Conservation (phyloP, 2,797 vertebrate species). For the Girardinus metallicus region DNA sequence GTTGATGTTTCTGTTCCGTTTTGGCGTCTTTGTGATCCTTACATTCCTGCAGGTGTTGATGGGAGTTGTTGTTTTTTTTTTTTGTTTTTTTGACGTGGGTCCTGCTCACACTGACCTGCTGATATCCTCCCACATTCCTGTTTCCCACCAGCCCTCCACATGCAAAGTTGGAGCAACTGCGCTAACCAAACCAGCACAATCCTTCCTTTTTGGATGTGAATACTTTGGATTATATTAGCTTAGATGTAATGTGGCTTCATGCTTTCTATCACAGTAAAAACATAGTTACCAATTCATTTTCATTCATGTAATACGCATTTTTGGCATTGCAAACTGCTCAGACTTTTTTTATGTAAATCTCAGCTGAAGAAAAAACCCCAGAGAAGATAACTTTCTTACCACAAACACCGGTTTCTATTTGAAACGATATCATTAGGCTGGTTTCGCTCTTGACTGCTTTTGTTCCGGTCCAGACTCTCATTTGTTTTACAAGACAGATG, state of each 20-base stretch:
- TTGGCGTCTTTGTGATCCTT: neutral
- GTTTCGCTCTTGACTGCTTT: neutral
- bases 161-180: neutral
- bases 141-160: neutral
- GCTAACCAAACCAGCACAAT: neutral
- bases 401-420: constrained; percentile 4
- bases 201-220: constrained; percentile 14
- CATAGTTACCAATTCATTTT: neutral
- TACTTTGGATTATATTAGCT: neutral
- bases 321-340: neutral
- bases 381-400: neutral
- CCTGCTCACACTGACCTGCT: constrained; percentile 23
- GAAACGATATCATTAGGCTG: constrained; percentile 4
- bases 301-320: constrained; percentile 3
- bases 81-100: neutral
- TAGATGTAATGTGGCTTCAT: neutral
- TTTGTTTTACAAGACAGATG: constrained; percentile 70
- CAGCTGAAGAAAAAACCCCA: neutral
- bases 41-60: constrained; percentile 13
- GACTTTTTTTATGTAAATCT: neutral
- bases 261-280: neutral
- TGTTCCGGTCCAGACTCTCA: constrained; percentile 8
- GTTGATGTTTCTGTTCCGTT: neutral
- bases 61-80: neutral
- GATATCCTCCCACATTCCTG: constrained; percentile 34